Percentiles rank a stretch among this genome's conserved stretches.
phyloP scores from a whole-genome alignment of 2,888 invertebrate species.

The Cyrtodaria siliqua region DNA sequence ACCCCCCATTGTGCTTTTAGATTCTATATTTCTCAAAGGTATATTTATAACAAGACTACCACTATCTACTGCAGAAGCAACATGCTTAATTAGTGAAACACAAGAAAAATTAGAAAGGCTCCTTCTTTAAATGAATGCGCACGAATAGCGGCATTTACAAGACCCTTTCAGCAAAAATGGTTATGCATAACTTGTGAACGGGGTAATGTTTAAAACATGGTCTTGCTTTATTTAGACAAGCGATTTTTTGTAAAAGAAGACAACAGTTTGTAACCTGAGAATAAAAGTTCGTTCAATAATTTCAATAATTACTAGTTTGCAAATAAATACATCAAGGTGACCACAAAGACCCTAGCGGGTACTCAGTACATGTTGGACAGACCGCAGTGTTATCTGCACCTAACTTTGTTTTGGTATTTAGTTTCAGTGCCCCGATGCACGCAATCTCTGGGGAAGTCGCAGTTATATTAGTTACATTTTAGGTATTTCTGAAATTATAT shows the following conservation, averaged over 20 bases:
- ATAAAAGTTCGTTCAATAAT: constrained; percentile 49
- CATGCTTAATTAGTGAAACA: constrained; percentile 71
- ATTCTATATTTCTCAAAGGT: neutral
- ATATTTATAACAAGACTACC: constrained; percentile 2
- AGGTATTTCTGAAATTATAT: constrained; percentile 26
- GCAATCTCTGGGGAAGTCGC: constrained; percentile 44
- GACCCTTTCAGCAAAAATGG: constrained; percentile 33
- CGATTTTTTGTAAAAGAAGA: constrained; percentile 66
- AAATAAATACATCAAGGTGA: constrained; percentile 60
- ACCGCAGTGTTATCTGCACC: constrained; percentile 54
- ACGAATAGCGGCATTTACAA: constrained; percentile 28
- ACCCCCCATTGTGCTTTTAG: too few relatives aligned
- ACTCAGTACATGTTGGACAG: constrained; percentile 56
- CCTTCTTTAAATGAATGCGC: constrained; percentile 56
- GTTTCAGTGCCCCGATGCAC: constrained; percentile 53
- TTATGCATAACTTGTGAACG: constrained; percentile 64
- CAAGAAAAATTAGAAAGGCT: constrained; percentile 53
- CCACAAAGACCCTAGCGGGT: constrained; percentile 56
- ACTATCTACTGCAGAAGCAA: neutral
- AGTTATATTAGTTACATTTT: constrained; percentile 41
- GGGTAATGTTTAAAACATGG: constrained; percentile 38
- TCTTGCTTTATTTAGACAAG: constrained; percentile 50
- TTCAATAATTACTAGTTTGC: constrained; percentile 61
- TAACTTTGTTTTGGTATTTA: constrained; percentile 31
- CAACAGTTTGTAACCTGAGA: constrained; percentile 61